phyloP scores from a whole-genome alignment of 2,888 invertebrate genomes.

The Drosophila merina region DNA sequence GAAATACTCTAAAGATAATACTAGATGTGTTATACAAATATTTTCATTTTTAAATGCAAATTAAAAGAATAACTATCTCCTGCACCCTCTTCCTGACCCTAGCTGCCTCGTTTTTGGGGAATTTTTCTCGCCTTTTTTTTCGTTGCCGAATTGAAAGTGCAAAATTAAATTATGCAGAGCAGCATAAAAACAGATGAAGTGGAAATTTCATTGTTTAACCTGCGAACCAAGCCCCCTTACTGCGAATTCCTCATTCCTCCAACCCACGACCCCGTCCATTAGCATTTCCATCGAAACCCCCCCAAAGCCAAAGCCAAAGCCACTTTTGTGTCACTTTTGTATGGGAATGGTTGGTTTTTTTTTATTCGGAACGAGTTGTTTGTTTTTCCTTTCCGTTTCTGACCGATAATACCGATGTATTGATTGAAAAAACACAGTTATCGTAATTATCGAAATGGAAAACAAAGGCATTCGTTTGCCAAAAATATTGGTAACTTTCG shows the following conservation, averaged over 20 bases:
- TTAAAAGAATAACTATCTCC: background rate
- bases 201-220: conserved; percentile 79
- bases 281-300: background rate
- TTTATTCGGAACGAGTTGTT: background rate
- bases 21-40: background rate
- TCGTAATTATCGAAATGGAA: background rate
- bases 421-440: background rate
- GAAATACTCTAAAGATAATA: conserved; percentile 1
- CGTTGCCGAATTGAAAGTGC: conserved; percentile 65
- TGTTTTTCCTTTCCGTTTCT: background rate
- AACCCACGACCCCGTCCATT: conserved; percentile 10
- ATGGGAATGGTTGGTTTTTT: conserved; percentile 12
- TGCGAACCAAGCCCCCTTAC: conserved; percentile 47
- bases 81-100: background rate
- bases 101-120: background rate
- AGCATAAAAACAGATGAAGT: conserved; percentile 79
- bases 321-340: conserved; percentile 42
- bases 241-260: conserved; percentile 1
- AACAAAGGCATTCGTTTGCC: background rate
- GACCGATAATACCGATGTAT: conserved; percentile 3
- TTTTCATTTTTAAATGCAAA: background rate
- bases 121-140: background rate
- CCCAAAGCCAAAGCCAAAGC: conserved; percentile 24
- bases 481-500: background rate
- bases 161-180: conserved; percentile 78